phyloP scores from a whole-genome alignment of 1,140 invertebrate species.

The Drosophila parabipectinata region DNA sequence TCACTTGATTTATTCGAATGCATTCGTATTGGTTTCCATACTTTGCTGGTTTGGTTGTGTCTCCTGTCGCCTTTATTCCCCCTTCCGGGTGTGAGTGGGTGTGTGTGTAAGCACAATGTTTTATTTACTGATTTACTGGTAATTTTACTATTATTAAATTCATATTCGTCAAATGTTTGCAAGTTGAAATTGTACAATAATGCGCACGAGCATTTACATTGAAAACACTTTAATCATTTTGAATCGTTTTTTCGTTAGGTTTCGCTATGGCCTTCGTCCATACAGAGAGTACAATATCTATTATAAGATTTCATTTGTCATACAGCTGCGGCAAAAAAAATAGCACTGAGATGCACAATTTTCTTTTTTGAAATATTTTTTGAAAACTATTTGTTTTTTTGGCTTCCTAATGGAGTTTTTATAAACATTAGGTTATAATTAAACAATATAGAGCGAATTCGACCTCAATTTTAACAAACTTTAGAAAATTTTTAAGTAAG shows the following conservation, averaged over 20 bases:
- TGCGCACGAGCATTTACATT: constrained; percentile 67
- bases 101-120: constrained; percentile 37
- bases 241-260: constrained; percentile 33
- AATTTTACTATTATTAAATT: constrained; percentile 64
- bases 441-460: too few relatives aligned
- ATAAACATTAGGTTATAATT: too few relatives aligned
- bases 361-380: too few relatives aligned
- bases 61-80: constrained; percentile 20
- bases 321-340: too few relatives aligned
- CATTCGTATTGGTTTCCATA: constrained; percentile 48
- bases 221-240: constrained; percentile 64
- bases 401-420: too few relatives aligned
- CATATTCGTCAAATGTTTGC: constrained; percentile 76
- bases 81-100: not conserved
- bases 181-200: constrained; percentile 71
- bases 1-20: constrained; percentile 75
- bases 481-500: too few relatives aligned
- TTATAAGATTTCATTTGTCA: constrained; percentile 41
- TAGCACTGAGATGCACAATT: too few relatives aligned
- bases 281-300: constrained; percentile 59
- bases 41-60: constrained; percentile 47
- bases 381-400: too few relatives aligned
- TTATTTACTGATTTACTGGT: constrained; percentile 26
- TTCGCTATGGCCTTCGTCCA: constrained; percentile 6
- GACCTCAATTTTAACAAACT: too few relatives aligned